A percentile compares a stretch with the other conserved stretches of the same genome.
These are phyloP conservation scores for zebrafish (Danio rerio) DNA, from an alignment of 2,113 vertebrate species.

Conservation along the genomic window GRCz12tu NC_133190.1:22157501-22158000, in stretches of 20 bases:
- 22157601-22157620: slow-evolving; percentile 92
- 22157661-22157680: slow-evolving; percentile 89
- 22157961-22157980: too few species aligned
- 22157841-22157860: too few species aligned
- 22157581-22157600: slow-evolving; percentile 89
- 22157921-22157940: too few species aligned
- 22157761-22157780: neutral
- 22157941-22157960: too few species aligned
- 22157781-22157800: neutral
- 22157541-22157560: slow-evolving; percentile 86
- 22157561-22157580: slow-evolving; percentile 86
- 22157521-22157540: neutral
- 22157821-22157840: neutral
- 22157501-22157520: neutral
- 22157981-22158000: too few species aligned
- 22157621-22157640: slow-evolving; percentile 94
- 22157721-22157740: slow-evolving; percentile 36
- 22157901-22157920: too few species aligned
- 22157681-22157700: slow-evolving; percentile 81
- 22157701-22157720: slow-evolving; percentile 86
- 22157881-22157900: too few species aligned
- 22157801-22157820: neutral
- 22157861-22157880: too few species aligned
- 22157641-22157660: slow-evolving; percentile 97
- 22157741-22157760: slow-evolving; percentile 44